Percentiles rank a stretch among this genome's conserved stretches.
Evolutionary conservation across 1,140 invertebrate genomes (phyloP).

Genomic region (Macrosteles quadrilineatus): DNA sequence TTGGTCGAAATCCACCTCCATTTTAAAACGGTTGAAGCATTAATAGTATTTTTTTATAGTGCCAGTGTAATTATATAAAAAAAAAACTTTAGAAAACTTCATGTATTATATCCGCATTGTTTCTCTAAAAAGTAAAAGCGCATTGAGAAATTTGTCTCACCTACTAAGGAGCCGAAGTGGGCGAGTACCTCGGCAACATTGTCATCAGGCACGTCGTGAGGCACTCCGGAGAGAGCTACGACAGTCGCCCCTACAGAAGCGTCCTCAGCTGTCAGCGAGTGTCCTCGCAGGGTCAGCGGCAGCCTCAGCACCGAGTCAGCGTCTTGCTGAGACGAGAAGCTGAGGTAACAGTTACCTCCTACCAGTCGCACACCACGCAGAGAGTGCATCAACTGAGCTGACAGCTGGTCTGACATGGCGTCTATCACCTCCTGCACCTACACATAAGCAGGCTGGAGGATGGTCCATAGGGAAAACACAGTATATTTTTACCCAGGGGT

Average conservation of each 20-base stretch:
- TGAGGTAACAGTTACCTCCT: constrained; percentile 45
- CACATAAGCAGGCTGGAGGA: too few relatives aligned
- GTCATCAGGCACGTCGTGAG: constrained; percentile 49
- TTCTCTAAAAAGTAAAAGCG: too few relatives aligned
- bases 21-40: too few relatives aligned
- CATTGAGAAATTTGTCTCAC: constrained; percentile 39
- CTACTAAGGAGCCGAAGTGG: constrained; percentile 50
- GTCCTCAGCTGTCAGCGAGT: constrained; percentile 45
- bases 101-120: too few relatives aligned
- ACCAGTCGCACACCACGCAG: constrained; percentile 47
- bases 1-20: too few relatives aligned
- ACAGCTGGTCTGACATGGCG: constrained; percentile 47
- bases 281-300: constrained; percentile 36
- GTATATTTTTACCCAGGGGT: too few relatives aligned
- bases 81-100: too few relatives aligned
- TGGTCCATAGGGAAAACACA: too few relatives aligned
- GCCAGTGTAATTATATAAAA: too few relatives aligned
- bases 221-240: constrained; percentile 48
- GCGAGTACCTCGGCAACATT: constrained; percentile 45
- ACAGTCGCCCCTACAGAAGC: constrained; percentile 46
- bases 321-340: constrained; percentile 44
- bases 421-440: constrained; percentile 51
- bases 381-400: constrained; percentile 40
- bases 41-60: too few relatives aligned
- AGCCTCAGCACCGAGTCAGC: constrained; percentile 41